A percentile compares a stretch with the other conserved stretches of the same genome.
Conservation (phyloP, 1,140 invertebrate species). For the Ceratina australensis region DNA sequence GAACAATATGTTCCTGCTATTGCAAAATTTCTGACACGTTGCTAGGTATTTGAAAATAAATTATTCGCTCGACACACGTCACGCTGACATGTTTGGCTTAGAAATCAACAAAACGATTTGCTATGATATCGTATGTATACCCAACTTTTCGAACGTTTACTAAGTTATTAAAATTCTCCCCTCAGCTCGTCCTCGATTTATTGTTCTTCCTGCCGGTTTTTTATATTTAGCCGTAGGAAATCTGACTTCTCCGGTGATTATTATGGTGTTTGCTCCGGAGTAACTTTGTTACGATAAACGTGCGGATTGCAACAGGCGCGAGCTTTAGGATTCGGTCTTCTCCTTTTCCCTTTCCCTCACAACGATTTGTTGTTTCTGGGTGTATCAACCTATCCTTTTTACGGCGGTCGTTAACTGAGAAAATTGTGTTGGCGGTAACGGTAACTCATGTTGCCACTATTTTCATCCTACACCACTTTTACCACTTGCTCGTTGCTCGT, state of each 20-base stretch:
- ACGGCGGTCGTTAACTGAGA: slow-evolving; percentile 52
- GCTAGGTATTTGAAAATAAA: too few relatives aligned
- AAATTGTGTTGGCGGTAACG: slow-evolving; percentile 53
- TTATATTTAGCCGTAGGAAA: slow-evolving; percentile 17
- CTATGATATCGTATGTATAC: too few relatives aligned
- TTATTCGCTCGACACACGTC: too few relatives aligned
- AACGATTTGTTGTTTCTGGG: slow-evolving; percentile 34
- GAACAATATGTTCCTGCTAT: too few relatives aligned
- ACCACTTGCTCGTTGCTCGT: background rate
- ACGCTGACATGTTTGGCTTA: too few relatives aligned
- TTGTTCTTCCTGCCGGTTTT: slow-evolving; percentile 20
- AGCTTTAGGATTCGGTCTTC: background rate
- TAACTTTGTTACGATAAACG: background rate
- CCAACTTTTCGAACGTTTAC: background rate
- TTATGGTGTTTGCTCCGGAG: slow-evolving; percentile 4
- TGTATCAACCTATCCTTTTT: slow-evolving; percentile 38
- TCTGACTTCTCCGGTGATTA: slow-evolving; percentile 3
- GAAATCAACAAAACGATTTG: too few relatives aligned
- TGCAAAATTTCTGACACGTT: too few relatives aligned
- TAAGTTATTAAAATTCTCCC: background rate
- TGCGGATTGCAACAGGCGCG: background rate
- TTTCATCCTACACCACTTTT: slow-evolving; percentile 44
- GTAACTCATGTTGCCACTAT: slow-evolving; percentile 43
- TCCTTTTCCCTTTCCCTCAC: slow-evolving; percentile 17
- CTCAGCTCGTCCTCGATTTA: slow-evolving; percentile 1